Evolutionary conservation across 2,113 vertebrate genomes (phyloP).

Genomic region (Desmodus rotundus): DNA sequence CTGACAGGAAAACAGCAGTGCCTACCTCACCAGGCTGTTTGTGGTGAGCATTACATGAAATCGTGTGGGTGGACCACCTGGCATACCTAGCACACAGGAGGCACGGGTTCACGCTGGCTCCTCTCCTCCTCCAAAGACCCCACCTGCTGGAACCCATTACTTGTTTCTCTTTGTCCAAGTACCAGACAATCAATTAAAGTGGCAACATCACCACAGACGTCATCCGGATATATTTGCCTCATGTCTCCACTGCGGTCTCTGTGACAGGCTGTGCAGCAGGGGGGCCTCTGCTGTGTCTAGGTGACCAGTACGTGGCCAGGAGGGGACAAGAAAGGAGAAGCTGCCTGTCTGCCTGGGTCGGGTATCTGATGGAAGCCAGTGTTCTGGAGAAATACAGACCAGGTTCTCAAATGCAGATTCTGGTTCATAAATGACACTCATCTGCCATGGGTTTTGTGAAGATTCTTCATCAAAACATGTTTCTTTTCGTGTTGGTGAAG

Average conservation of each 20-base stretch:
- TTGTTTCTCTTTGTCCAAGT: not conserved
- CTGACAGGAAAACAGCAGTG: not conserved
- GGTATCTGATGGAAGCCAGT: not conserved
- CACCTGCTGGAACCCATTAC: not conserved
- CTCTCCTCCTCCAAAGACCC: not conserved
- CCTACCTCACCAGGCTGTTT: not conserved
- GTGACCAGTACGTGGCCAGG: rapidly evolving
- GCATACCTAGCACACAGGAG: not conserved
- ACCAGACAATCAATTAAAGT: not conserved
- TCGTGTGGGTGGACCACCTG: not conserved
- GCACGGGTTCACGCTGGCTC: rapidly evolving
- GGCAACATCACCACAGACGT: not conserved
- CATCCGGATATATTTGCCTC: not conserved
- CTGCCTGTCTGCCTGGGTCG: not conserved
- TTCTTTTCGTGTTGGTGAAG: not conserved
- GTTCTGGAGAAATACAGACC: not conserved
- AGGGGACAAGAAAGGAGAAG: not conserved
- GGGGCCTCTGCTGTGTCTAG: not conserved
- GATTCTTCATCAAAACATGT: not conserved
- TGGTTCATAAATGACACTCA: no score
- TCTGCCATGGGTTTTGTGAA: rapidly evolving
- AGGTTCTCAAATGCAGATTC: not conserved
- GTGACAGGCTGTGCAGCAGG: not conserved
- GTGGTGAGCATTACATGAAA: not conserved
- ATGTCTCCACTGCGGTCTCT: not conserved